Evolutionary conservation across 37 sponge, comb jelly and placozoan genomes (phyloP).

Genomic region (Ephydatia muelleri): DNA sequence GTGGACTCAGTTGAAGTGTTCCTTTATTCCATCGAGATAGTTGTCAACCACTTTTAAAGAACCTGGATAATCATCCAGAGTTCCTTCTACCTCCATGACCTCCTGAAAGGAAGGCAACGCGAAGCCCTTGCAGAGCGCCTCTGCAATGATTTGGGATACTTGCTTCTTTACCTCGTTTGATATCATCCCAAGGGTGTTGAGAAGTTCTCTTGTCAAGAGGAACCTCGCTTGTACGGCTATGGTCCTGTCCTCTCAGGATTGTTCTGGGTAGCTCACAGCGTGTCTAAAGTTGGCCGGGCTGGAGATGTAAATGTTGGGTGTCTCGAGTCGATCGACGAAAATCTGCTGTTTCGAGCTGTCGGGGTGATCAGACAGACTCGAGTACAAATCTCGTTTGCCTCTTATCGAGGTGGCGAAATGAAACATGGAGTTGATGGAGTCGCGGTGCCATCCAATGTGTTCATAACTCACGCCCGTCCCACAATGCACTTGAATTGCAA

Average conservation of each 20-base stretch:
- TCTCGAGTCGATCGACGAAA: not conserved
- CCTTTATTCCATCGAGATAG: not conserved
- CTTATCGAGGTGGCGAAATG: conserved; percentile 1
- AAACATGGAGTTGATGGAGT: not conserved
- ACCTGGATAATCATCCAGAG: not conserved
- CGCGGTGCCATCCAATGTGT: not conserved
- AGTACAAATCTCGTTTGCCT: not conserved
- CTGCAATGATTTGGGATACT: not conserved
- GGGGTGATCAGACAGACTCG: not conserved
- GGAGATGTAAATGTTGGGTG: not conserved
- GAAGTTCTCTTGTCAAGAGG: not conserved
- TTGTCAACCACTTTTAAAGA: not conserved
- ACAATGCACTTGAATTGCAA: not conserved
- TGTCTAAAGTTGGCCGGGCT: not conserved
- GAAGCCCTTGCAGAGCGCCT: not conserved
- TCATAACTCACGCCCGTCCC: not conserved
- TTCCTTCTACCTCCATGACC: not conserved
- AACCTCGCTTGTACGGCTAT: not conserved
- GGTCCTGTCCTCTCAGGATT: not conserved
- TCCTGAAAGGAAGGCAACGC: not conserved
- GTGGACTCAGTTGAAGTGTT: not conserved
- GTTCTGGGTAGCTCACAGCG: not conserved
- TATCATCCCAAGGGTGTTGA: not conserved
- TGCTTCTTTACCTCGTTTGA: not conserved
- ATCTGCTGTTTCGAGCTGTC: not conserved